Percentiles rank a stretch among this genome's conserved stretches.
phyloP scores from a whole-genome alignment of 1,140 invertebrate species.

The Atta texana region DNA sequence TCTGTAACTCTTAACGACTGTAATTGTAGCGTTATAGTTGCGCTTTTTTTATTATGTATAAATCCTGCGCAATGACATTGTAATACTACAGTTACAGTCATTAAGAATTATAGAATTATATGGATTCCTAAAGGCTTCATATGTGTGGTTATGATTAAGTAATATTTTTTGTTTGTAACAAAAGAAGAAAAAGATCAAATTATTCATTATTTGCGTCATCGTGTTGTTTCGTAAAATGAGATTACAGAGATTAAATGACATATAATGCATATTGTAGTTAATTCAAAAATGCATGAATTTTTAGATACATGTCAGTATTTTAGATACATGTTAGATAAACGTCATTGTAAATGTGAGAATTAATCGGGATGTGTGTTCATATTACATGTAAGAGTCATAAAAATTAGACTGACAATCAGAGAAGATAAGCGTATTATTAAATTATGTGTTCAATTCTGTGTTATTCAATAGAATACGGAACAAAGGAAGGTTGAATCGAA shows the following conservation, averaged over 20 bases:
- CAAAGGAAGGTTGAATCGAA: too few species aligned
- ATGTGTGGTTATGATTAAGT: neutral
- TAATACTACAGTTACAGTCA: too few species aligned
- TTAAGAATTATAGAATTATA: too few species aligned
- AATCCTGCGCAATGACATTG: too few species aligned
- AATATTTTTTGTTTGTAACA: neutral
- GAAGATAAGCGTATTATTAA: constrained; percentile 4
- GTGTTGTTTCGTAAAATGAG: neutral
- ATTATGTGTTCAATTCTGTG: constrained; percentile 14
- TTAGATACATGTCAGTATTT: neutral
- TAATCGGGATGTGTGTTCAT: neutral
- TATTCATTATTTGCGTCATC: neutral
- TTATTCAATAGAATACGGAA: too few species aligned
- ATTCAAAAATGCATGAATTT: neutral
- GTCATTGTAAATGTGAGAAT: constrained; percentile 8
- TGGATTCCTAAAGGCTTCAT: too few species aligned
- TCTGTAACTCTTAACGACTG: too few species aligned
- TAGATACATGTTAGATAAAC: neutral
- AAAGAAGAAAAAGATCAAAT: neutral
- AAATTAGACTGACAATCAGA: neutral
- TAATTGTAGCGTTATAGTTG: too few species aligned
- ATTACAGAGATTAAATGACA: neutral
- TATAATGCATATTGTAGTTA: constrained; percentile 7
- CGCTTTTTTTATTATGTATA: too few species aligned
- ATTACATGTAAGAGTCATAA: neutral